These are phyloP conservation scores for Heliconius aoede DNA, from an alignment of 2,888 invertebrate genomes.

Conservation along the genomic window DNA sequence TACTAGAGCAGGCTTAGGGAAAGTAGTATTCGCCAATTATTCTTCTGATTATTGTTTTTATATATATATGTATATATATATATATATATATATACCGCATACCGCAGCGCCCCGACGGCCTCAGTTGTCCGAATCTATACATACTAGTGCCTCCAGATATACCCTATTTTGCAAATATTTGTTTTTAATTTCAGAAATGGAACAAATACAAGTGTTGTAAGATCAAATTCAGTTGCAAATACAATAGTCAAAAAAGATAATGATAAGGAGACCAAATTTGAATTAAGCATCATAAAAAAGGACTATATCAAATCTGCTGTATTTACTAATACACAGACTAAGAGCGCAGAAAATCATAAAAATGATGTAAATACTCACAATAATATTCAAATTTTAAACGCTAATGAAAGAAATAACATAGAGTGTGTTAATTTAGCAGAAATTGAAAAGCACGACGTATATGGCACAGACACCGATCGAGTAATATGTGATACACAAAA, in stretches of 20 bases:
- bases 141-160: background rate
- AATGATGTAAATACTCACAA: background rate
- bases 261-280: background rate
- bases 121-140: background rate
- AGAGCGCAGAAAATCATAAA: background rate
- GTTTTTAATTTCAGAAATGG: slow-evolving; percentile 2
- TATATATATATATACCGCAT: no score
- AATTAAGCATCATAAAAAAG: background rate
- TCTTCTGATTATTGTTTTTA: no score
- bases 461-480: background rate
- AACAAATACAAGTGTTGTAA: background rate
- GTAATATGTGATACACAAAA: background rate
- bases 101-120: no score
- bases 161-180: background rate
- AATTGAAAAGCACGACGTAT: background rate
- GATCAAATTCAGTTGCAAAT: background rate
- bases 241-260: background rate
- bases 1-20: no score
- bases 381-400: background rate
- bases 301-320: background rate
- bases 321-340: background rate
- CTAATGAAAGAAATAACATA: background rate
- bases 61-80: no score
- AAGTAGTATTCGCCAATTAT: no score
- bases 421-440: background rate